phyloP scores from a whole-genome alignment of 2,797 vertebrate species.

The Crocidura indochinensis region DNA sequence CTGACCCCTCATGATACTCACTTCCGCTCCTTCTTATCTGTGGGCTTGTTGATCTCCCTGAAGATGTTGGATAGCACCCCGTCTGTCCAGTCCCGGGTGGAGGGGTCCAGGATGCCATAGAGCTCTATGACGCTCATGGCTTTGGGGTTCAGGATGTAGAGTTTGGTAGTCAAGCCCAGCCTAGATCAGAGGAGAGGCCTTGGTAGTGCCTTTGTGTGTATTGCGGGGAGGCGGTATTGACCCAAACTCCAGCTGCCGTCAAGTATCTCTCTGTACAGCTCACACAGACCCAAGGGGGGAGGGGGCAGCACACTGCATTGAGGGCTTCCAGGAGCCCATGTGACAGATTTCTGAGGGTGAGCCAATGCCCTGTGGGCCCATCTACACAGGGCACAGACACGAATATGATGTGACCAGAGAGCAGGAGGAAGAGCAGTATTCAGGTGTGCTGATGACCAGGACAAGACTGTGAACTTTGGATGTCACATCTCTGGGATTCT shows the following conservation, averaged over 20 bases:
- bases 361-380: not conserved
- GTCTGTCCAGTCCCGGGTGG: slow-evolving; percentile 97
- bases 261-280: not conserved
- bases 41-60: slow-evolving; percentile 97
- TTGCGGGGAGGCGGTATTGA: fast-evolving
- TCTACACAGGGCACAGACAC: too few species aligned
- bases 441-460: too few species aligned
- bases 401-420: too few species aligned
- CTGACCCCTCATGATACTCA: slow-evolving; percentile 79
- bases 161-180: slow-evolving; percentile 94
- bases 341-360: not conserved
- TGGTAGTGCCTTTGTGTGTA: not conserved
- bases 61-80: slow-evolving; percentile 99
- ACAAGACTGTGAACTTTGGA: too few species aligned
- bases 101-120: slow-evolving; percentile 96
- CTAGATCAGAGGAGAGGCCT: slow-evolving; percentile 85
- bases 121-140: slow-evolving; percentile 97
- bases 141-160: slow-evolving; percentile 97
- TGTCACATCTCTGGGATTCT: too few species aligned
- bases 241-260: not conserved
- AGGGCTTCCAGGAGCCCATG: not conserved
- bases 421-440: too few species aligned
- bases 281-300: too few species aligned
- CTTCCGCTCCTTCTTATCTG: slow-evolving; percentile 97
- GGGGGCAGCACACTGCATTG: too few species aligned